Evolutionary conservation across 2,888 invertebrate species (phyloP).

Genomic region (Osedax fenrisi): DNA sequence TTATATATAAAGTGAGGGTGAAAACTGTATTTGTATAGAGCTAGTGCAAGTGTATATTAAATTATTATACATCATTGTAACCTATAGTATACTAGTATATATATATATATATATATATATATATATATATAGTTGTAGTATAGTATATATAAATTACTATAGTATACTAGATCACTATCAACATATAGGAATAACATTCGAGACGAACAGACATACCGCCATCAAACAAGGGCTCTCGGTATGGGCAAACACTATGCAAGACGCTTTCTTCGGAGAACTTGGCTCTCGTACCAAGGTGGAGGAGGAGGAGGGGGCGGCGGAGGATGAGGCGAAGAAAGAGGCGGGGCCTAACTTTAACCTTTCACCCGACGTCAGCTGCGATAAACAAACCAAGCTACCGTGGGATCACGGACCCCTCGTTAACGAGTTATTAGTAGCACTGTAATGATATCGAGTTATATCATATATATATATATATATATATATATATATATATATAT

Average conservation of each 20-base stretch:
- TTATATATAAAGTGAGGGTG: no score
- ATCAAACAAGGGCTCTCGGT: constrained; percentile 18
- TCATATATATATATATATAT: no score
- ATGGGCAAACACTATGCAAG: constrained; percentile 27
- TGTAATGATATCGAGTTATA: no score
- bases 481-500: no score
- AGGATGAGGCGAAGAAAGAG: background rate
- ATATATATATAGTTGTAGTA: no score
- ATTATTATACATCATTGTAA: no score
- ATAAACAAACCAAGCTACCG: background rate
- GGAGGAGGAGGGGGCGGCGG: background rate
- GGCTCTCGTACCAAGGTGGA: background rate
- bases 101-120: no score
- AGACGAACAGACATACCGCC: background rate
- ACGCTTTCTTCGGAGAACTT: background rate
- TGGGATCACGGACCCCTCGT: constrained; percentile 24
- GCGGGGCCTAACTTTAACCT: background rate
- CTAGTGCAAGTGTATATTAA: no score
- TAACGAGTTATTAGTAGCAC: constrained; percentile 20
- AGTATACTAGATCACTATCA: background rate
- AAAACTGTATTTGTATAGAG: no score
- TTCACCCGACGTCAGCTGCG: constrained; percentile 20
- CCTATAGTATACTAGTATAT: no score
- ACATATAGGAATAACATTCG: constrained; percentile 15
- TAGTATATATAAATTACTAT: constrained; percentile 1